Evolutionary conservation across 2,113 vertebrate genomes (phyloP).

Genomic region (Chaetura pelagica): DNA sequence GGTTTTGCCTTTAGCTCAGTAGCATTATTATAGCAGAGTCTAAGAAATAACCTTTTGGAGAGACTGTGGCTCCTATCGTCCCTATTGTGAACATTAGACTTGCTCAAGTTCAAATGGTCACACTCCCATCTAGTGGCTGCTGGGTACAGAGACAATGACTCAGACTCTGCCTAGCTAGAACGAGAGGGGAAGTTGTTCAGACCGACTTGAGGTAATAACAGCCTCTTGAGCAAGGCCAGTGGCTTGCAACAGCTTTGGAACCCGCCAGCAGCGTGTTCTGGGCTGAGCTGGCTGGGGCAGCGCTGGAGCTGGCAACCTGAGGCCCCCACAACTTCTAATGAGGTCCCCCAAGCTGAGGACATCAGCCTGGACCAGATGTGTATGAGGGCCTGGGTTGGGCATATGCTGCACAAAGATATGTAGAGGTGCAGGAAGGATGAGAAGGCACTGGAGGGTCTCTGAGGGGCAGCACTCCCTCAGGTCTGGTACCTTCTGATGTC

Average conservation of each 20-base stretch:
- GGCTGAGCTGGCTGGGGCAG: background rate
- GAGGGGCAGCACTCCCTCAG: background rate
- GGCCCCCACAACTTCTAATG: background rate
- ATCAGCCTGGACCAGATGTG: background rate
- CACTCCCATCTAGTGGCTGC: constrained; percentile 63
- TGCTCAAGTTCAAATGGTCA: background rate
- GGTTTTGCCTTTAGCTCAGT: background rate
- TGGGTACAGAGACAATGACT: background rate
- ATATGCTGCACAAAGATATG: background rate
- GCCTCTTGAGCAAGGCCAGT: background rate
- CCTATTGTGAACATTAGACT: fast-evolving
- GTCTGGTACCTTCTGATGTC: background rate
- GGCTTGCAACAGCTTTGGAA: background rate
- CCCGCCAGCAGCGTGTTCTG: background rate
- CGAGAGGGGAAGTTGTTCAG: background rate
- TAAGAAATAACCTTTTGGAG: background rate
- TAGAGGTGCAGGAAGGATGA: background rate
- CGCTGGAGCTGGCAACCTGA: background rate
- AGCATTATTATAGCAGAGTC: background rate
- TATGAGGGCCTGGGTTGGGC: background rate
- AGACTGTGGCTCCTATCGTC: background rate
- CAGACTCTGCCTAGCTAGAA: background rate
- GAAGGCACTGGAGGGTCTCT: background rate
- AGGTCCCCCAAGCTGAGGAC: background rate
- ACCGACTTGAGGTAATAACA: background rate